These are phyloP conservation scores for Tachina grossa DNA, from an alignment of 2,888 invertebrate genomes.

Conservation along the genomic window DNA sequence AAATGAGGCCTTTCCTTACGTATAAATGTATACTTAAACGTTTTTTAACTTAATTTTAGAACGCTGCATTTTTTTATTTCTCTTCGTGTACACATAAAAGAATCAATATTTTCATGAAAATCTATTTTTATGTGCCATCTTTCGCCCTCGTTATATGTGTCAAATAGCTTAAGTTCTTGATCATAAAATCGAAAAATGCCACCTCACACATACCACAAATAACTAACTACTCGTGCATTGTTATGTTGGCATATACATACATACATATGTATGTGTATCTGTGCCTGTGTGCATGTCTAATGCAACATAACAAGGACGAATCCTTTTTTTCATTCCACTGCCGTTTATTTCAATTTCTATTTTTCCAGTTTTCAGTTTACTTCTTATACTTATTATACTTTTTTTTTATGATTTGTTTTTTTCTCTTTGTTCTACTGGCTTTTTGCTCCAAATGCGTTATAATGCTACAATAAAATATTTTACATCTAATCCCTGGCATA, in stretches of 20 bases:
- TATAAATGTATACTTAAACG: too few relatives aligned
- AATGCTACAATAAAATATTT: slow-evolving; percentile 61
- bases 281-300: slow-evolving; percentile 39
- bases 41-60: too few relatives aligned
- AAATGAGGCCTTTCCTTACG: too few relatives aligned
- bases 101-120: slow-evolving; percentile 38
- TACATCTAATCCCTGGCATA: slow-evolving; percentile 65
- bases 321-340: slow-evolving; percentile 69
- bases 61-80: neutral
- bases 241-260: neutral
- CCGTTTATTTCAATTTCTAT: slow-evolving; percentile 69
- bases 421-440: slow-evolving; percentile 16
- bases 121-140: slow-evolving; percentile 25
- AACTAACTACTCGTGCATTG: neutral
- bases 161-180: slow-evolving; percentile 34
- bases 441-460: slow-evolving; percentile 46
- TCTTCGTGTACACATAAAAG: neutral
- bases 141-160: slow-evolving; percentile 3
- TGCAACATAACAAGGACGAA: slow-evolving; percentile 70
- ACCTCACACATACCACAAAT: neutral
- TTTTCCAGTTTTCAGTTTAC: slow-evolving; percentile 40
- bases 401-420: slow-evolving; percentile 12
- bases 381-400: slow-evolving; percentile 31
- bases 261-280: slow-evolving; percentile 5
- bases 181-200: slow-evolving; percentile 3